Percentiles rank a stretch among this genome's conserved stretches.
These are phyloP conservation scores for Condylostylus longicornis DNA, from an alignment of 1,140 invertebrate species.

Conservation along the genomic window DNA sequence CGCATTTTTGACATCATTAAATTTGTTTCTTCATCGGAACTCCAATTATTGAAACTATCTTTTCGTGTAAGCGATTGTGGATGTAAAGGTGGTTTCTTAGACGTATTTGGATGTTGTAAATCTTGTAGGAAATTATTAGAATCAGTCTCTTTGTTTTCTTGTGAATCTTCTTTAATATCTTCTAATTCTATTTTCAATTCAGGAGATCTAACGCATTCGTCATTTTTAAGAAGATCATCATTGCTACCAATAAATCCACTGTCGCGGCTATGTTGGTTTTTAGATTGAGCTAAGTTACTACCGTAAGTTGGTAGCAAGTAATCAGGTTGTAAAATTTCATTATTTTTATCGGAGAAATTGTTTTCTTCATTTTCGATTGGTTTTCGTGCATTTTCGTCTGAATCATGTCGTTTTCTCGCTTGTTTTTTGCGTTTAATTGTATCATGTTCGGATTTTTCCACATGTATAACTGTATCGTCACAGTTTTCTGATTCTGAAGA, in stretches of 20 bases:
- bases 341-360: conserved; percentile 38
- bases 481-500: conserved; percentile 64
- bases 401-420: conserved; percentile 43
- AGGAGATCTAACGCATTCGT: conserved; percentile 35
- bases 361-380: conserved; percentile 12
- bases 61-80: conserved; percentile 48
- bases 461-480: conserved; percentile 48
- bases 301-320: conserved; percentile 29
- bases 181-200: conserved; percentile 40
- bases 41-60: conserved; percentile 87
- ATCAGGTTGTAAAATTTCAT: conserved; percentile 47
- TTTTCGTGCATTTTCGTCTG: conserved; percentile 37
- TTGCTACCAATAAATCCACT: conserved; percentile 78
- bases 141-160: conserved; percentile 17
- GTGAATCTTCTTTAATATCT: conserved; percentile 37
- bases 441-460: conserved; percentile 54
- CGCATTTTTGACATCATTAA: conserved; percentile 89
- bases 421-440: conserved; percentile 72
- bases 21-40: conserved; percentile 83
- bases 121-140: conserved; percentile 6
- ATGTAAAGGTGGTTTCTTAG: background rate
- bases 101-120: background rate
- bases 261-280: conserved; percentile 65
- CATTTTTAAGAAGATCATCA: conserved; percentile 60
- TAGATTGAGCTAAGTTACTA: conserved; percentile 38